Conservation (phyloP, 2,797 vertebrate genomes). For the Hippopotamyrus pictus region DNA sequence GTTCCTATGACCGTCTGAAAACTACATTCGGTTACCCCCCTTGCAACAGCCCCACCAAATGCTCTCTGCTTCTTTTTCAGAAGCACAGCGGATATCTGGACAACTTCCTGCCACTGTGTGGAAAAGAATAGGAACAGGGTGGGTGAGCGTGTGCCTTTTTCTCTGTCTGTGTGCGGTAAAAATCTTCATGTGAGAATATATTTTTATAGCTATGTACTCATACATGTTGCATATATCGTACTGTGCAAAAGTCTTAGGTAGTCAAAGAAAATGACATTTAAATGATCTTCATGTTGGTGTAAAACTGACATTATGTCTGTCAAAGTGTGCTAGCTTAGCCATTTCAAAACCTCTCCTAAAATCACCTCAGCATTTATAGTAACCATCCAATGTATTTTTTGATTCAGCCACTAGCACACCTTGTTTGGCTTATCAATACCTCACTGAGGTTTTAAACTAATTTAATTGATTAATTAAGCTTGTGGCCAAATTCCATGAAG, state of each 20-base stretch:
- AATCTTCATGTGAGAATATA: slow-evolving; percentile 20
- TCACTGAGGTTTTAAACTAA: background rate
- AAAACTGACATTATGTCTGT: background rate
- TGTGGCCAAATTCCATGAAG: background rate
- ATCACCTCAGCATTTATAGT: background rate
- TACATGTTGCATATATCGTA: background rate
- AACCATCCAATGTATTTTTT: background rate
- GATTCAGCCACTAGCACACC: background rate
- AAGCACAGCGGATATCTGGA: slow-evolving; percentile 66
- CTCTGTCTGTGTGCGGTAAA: slow-evolving; percentile 17
- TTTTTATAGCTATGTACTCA: background rate
- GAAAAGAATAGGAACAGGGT: slow-evolving; percentile 59
- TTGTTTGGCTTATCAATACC: background rate
- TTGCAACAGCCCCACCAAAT: slow-evolving; percentile 37
- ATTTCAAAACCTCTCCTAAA: background rate
- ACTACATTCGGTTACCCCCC: slow-evolving; percentile 22
- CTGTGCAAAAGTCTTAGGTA: background rate
- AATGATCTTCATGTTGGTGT: background rate
- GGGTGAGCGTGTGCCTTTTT: slow-evolving; percentile 30
- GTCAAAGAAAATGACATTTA: background rate
- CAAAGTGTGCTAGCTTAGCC: background rate
- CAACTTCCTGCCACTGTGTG: slow-evolving; percentile 72
- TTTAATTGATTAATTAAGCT: background rate
- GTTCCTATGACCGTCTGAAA: slow-evolving; percentile 26
- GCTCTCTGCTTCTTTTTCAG: slow-evolving; percentile 49